phyloP scores from a whole-genome alignment of 2,888 invertebrate species.

The Leptinotarsa peninsularis region DNA sequence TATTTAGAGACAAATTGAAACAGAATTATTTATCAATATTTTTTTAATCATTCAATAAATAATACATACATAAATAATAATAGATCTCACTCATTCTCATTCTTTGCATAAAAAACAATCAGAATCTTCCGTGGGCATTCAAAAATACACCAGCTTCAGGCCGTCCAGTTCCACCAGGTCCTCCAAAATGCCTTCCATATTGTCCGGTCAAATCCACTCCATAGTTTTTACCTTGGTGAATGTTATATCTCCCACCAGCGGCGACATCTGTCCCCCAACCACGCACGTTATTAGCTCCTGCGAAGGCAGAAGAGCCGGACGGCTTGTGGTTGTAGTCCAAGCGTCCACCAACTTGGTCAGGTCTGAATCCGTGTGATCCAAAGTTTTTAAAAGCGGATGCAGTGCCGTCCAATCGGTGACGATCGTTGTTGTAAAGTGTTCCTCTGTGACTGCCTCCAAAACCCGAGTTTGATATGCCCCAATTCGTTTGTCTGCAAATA shows the following conservation, averaged over 20 bases:
- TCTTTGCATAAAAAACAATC: background rate
- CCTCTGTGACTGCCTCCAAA: constrained; percentile 48
- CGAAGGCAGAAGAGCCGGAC: constrained; percentile 49
- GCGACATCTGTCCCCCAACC: constrained; percentile 51
- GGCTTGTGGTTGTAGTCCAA: constrained; percentile 53
- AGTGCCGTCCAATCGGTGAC: constrained; percentile 51
- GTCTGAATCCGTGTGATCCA: constrained; percentile 46
- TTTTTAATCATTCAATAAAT: background rate
- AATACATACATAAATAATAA: background rate
- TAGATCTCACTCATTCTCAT: background rate
- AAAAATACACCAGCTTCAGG: constrained; percentile 46
- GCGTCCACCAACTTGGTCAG: constrained; percentile 52
- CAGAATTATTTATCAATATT: background rate
- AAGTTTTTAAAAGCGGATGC: constrained; percentile 52
- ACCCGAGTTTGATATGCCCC: constrained; percentile 34
- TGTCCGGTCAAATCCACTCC: constrained; percentile 51
- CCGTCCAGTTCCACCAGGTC: constrained; percentile 50
- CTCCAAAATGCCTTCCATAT: constrained; percentile 54
- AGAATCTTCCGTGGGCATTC: constrained; percentile 36
- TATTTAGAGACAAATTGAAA: background rate
- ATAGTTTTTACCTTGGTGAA: constrained; percentile 50
- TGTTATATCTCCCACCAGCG: constrained; percentile 49
- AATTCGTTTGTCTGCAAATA: constrained; percentile 36
- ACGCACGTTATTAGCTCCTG: constrained; percentile 47
- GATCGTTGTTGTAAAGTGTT: constrained; percentile 48